Evolutionary conservation across 2,888 invertebrate genomes (phyloP).

Genomic region (Drosophila emarginata): DNA sequence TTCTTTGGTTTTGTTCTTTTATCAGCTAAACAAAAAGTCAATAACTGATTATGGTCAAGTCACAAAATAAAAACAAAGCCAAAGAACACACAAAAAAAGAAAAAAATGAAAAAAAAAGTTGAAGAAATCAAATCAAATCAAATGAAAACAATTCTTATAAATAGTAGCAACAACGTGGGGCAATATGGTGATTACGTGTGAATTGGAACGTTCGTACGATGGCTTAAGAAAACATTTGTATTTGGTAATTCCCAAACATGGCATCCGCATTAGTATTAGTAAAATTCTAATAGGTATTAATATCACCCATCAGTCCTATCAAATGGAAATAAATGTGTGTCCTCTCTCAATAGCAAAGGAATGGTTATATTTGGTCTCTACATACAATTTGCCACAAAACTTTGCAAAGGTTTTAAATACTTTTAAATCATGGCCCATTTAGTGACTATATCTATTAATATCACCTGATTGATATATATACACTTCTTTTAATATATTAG

Average conservation of each 20-base stretch:
- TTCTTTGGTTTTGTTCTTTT: conserved; percentile 22
- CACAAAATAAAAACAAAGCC: conserved; percentile 8
- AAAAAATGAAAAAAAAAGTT: no score
- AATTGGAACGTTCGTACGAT: conserved; percentile 36
- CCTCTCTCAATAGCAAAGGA: background rate
- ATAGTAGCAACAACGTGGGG: conserved; percentile 38
- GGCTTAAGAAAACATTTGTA: conserved; percentile 13
- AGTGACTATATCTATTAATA: no score
- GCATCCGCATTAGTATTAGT: no score
- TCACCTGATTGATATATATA: no score
- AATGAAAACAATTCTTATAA: conserved; percentile 47
- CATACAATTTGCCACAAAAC: no score
- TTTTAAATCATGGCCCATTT: no score
- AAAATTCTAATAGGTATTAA: conserved; percentile 17
- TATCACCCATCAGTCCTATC: background rate
- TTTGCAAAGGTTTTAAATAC: no score
- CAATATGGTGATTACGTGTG: conserved; percentile 44
- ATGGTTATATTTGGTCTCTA: background rate
- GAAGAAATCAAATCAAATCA: conserved; percentile 21
- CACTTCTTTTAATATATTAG: no score
- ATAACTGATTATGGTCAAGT: conserved; percentile 62
- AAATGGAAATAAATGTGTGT: background rate
- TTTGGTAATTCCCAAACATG: conserved; percentile 16
- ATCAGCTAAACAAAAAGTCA: conserved; percentile 61
- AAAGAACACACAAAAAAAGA: conserved; percentile 1